Conservation (phyloP, 2,888 invertebrate species). For the Geophilus truncorum region DNA sequence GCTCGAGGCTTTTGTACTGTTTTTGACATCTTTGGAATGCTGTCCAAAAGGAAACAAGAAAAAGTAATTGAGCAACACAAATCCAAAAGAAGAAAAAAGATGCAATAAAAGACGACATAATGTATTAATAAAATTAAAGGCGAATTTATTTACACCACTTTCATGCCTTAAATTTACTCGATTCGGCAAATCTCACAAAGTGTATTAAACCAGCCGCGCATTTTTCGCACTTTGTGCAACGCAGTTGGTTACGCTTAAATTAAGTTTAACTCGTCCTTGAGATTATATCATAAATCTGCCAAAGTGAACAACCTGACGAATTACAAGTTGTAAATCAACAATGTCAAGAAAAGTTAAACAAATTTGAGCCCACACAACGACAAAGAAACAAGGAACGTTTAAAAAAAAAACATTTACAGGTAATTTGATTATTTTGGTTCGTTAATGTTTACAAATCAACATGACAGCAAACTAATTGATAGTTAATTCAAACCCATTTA, state of each 20-base stretch:
- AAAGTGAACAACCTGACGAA: slow-evolving; percentile 22
- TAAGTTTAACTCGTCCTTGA: slow-evolving; percentile 6
- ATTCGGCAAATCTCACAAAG: background rate
- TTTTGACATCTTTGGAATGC: slow-evolving; percentile 18
- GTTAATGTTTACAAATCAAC: no score
- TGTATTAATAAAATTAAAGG: background rate
- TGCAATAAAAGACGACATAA: background rate
- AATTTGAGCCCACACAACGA: slow-evolving; percentile 6
- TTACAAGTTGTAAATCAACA: background rate
- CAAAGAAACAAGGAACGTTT: background rate
- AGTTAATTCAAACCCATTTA: background rate
- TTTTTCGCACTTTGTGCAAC: background rate
- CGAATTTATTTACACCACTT: background rate
- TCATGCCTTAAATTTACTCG: no score
- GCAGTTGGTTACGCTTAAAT: background rate
- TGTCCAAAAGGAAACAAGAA: background rate
- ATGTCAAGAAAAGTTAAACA: slow-evolving; percentile 6
- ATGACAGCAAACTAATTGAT: background rate
- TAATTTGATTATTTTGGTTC: no score
- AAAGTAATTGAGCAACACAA: slow-evolving; percentile 14
- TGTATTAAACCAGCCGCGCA: no score
- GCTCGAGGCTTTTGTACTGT: slow-evolving; percentile 1
- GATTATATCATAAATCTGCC: slow-evolving; percentile 21
- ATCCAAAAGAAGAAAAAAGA: background rate
- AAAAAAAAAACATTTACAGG: background rate